phyloP scores from a whole-genome alignment of 1,140 invertebrate genomes.

The Drosophila busckii region DNA sequence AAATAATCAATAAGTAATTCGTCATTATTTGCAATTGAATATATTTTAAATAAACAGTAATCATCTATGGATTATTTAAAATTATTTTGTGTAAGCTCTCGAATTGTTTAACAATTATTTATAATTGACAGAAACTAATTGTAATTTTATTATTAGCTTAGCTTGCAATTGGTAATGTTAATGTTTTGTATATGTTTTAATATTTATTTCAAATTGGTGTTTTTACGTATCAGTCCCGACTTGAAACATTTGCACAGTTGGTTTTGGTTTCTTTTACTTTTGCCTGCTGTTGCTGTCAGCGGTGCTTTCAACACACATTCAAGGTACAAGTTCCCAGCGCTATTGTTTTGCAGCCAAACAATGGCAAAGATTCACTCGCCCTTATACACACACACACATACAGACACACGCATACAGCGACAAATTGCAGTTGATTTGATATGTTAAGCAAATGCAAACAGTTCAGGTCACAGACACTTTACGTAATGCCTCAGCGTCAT shows the following conservation, averaged over 20 bases:
- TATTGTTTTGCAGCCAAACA: slow-evolving; percentile 53
- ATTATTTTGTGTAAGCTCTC: no score
- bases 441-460: slow-evolving; percentile 67
- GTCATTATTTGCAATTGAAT: no score
- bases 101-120: no score
- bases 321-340: slow-evolving; percentile 65
- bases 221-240: no score
- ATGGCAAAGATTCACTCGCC: slow-evolving; percentile 52
- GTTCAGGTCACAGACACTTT: slow-evolving; percentile 73
- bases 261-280: slow-evolving; percentile 39
- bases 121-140: no score
- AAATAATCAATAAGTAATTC: no score
- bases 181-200: no score
- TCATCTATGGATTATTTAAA: no score
- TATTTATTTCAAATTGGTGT: no score
- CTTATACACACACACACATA: slow-evolving; percentile 37
- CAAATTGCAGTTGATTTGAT: slow-evolving; percentile 28
- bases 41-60: no score
- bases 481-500: slow-evolving; percentile 52
- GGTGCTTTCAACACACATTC: slow-evolving; percentile 58
- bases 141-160: no score
- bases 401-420: background rate
- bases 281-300: slow-evolving; percentile 8
- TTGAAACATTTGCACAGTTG: slow-evolving; percentile 46
- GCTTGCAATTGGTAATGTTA: no score